Percentiles rank a stretch among this genome's conserved stretches.
phyloP scores from a whole-genome alignment of 2,888 invertebrate species.

The Dicranocentrus wangi region DNA sequence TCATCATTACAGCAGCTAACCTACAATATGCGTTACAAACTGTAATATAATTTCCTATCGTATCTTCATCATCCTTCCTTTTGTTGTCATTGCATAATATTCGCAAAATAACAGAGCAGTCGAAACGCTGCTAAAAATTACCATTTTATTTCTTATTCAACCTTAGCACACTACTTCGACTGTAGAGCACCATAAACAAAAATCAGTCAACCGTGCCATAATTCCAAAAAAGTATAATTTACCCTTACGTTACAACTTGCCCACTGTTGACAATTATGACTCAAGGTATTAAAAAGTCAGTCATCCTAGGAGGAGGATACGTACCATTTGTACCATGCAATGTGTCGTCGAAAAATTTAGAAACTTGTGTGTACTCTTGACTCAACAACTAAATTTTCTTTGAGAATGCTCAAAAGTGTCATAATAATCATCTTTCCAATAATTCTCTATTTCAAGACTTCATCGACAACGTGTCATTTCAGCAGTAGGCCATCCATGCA shows the following conservation, averaged over 20 bases:
- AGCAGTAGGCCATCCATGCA: too few species aligned
- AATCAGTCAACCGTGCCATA: background rate
- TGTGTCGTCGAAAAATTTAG: too few species aligned
- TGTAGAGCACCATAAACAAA: background rate
- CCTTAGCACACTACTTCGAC: background rate
- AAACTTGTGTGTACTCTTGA: too few species aligned
- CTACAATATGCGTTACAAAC: background rate
- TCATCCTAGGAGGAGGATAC: background rate
- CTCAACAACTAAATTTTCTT: too few species aligned
- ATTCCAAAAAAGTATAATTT: background rate
- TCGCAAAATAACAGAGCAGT: conserved; percentile 1
- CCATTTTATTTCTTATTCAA: background rate
- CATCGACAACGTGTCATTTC: conserved; percentile 14
- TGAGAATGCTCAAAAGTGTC: too few species aligned
- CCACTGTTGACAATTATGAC: conserved; percentile 25
- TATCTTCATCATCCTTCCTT: conserved; percentile 26
- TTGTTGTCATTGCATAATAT: conserved; percentile 26
- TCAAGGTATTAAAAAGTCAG: conserved; percentile 13
- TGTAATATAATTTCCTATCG: conserved; percentile 6
- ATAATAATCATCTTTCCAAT: conserved; percentile 2
- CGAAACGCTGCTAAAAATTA: conserved; percentile 1
- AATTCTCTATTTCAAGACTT: background rate
- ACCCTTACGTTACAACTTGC: background rate
- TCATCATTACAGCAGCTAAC: background rate
- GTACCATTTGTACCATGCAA: too few species aligned